phyloP scores from a whole-genome alignment of 2,113 vertebrate genomes.

The Salvelinus fontinalis region DNA sequence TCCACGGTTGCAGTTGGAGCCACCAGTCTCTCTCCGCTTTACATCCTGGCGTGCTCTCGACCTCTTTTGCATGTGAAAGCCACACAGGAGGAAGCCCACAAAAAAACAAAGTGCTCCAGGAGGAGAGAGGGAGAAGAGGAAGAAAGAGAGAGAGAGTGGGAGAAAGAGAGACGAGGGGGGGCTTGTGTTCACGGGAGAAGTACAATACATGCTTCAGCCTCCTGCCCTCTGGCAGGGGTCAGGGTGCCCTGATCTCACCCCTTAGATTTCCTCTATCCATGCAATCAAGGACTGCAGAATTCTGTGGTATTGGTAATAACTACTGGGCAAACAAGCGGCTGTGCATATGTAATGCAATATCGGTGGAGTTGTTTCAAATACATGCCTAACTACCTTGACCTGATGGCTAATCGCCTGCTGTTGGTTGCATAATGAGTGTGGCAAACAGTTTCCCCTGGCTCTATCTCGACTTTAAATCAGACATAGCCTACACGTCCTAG shows the following conservation, averaged over 20 bases:
- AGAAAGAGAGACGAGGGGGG: not conserved
- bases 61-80: conserved; percentile 16
- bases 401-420: not conserved
- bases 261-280: not conserved
- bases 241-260: not conserved
- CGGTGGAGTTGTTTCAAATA: not conserved
- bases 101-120: conserved; percentile 13
- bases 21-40: not conserved
- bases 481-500: no score
- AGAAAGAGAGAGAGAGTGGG: not conserved
- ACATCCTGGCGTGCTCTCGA: not conserved
- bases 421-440: not conserved
- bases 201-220: not conserved
- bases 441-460: not conserved
- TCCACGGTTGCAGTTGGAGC: not conserved
- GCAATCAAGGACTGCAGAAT: not conserved
- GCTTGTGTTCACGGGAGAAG: not conserved
- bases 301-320: not conserved
- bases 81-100: not conserved
- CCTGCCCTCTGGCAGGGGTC: not conserved
- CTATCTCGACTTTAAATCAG: no score
- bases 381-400: not conserved
- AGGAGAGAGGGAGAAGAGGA: conserved; percentile 3
- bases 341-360: not conserved
- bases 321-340: no score